Conservation (phyloP, 2,797 vertebrate species). For the Malurus leucopterus region DNA sequence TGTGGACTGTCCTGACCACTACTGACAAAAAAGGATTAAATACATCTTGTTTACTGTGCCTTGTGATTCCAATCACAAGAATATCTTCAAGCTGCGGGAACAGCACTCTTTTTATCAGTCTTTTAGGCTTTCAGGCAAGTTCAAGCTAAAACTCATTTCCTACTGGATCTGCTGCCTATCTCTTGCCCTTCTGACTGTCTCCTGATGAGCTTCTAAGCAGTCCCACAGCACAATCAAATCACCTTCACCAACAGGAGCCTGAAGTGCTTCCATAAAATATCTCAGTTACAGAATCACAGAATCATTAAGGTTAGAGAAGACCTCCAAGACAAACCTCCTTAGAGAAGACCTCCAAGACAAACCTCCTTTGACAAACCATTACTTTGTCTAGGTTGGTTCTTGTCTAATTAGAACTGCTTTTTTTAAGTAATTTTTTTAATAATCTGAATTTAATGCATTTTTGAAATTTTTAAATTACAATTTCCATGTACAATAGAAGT, state of each 20-base stretch:
- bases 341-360: neutral
- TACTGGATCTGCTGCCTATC: neutral
- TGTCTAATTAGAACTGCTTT: neutral
- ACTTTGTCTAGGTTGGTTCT: neutral
- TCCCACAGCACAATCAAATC: neutral
- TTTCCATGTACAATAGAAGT: neutral
- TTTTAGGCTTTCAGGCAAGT: neutral
- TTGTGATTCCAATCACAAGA: neutral
- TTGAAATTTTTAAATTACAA: neutral
- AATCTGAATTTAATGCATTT: neutral
- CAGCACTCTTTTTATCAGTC: neutral
- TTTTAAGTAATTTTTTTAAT: neutral
- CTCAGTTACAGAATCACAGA: neutral
- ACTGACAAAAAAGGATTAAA: neutral
- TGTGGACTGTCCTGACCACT: neutral
- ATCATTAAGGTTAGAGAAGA: neutral
- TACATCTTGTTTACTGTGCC: neutral
- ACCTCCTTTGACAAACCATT: no score
- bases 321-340: neutral
- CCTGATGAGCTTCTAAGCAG: neutral
- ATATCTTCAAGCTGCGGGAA: neutral
- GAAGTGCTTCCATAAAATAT: neutral
- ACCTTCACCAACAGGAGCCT: neutral
- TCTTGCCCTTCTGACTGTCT: neutral
- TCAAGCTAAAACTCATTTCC: neutral